Evolutionary conservation across 2,888 invertebrate species (phyloP).

Genomic region (Tolmerus cingulatus): DNA sequence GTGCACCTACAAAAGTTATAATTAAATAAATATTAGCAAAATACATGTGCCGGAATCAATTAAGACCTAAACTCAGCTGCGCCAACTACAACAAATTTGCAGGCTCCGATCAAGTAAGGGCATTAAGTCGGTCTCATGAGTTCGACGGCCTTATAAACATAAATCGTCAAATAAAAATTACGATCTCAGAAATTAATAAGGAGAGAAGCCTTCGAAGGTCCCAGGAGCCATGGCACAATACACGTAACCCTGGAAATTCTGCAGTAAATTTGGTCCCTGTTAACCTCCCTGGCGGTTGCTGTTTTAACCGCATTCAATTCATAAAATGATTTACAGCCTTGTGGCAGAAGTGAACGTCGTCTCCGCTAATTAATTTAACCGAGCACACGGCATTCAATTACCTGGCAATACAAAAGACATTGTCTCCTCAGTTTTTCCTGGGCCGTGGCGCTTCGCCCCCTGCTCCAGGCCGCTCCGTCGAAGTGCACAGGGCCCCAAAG

Average conservation of each 20-base stretch:
- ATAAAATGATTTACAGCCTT: constrained; percentile 32
- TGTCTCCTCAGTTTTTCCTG: constrained; percentile 39
- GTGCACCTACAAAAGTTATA: not conserved
- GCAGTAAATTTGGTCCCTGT: constrained; percentile 28
- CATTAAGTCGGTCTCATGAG: not conserved
- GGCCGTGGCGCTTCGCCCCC: not conserved
- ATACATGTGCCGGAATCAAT: not conserved
- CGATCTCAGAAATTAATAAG: not conserved
- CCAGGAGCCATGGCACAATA: not conserved
- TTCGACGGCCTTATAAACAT: not conserved
- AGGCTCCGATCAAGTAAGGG: not conserved
- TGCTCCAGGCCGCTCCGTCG: not conserved
- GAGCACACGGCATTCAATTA: constrained; percentile 43
- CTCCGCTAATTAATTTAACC: constrained; percentile 44
- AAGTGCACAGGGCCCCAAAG: constrained; percentile 4
- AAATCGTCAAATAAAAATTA: not conserved
- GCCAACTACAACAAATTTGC: not conserved
- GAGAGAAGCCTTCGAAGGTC: not conserved
- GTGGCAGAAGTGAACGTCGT: constrained; percentile 20
- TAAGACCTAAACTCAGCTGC: not conserved
- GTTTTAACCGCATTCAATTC: constrained; percentile 31
- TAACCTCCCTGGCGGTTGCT: constrained; percentile 13
- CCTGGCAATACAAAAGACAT: constrained; percentile 40
- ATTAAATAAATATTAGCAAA: not conserved
- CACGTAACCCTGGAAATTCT: not conserved